These are phyloP conservation scores for Ypsolopha scabrella DNA, from an alignment of 2,888 invertebrate genomes.

Conservation along the genomic window DNA sequence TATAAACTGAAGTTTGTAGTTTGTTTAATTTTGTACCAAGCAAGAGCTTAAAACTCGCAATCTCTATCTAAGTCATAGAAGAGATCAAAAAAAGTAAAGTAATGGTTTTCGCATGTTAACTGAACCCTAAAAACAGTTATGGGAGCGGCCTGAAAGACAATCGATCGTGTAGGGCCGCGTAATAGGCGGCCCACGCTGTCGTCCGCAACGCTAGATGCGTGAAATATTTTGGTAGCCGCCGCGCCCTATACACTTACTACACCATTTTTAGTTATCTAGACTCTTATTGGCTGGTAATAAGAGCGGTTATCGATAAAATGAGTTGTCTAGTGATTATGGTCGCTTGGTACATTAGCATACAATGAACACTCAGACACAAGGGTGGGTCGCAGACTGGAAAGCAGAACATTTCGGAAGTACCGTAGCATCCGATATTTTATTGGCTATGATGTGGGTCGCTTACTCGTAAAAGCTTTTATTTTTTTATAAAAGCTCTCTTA, in stretches of 20 bases:
- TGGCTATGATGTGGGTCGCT: constrained; percentile 23
- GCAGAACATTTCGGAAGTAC: constrained; percentile 34
- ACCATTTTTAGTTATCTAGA: too few species aligned
- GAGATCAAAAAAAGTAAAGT: too few species aligned
- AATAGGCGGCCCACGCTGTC: constrained; percentile 38
- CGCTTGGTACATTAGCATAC: constrained; percentile 42
- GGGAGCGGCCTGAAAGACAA: neutral
- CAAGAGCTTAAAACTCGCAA: too few species aligned
- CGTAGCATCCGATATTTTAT: constrained; percentile 35
- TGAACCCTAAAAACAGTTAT: neutral
- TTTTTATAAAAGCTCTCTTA: too few species aligned
- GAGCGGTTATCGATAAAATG: too few species aligned
- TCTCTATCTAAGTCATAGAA: too few species aligned
- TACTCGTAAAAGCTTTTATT: too few species aligned
- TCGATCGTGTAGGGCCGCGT: constrained; percentile 21
- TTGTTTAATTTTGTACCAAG: too few species aligned
- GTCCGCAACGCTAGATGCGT: constrained; percentile 30
- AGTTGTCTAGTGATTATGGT: too few species aligned
- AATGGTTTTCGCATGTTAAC: too few species aligned
- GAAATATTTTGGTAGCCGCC: constrained; percentile 56
- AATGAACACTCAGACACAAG: constrained; percentile 43
- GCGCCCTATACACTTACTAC: constrained; percentile 17
- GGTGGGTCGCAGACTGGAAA: constrained; percentile 38
- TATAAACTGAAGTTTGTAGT: too few species aligned
- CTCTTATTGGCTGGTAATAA: too few species aligned